Percentiles rank a stretch among this genome's conserved stretches.
Evolutionary conservation across 2,888 invertebrate genomes (phyloP).

Genomic region (Liopterus haemorrhoidalis): DNA sequence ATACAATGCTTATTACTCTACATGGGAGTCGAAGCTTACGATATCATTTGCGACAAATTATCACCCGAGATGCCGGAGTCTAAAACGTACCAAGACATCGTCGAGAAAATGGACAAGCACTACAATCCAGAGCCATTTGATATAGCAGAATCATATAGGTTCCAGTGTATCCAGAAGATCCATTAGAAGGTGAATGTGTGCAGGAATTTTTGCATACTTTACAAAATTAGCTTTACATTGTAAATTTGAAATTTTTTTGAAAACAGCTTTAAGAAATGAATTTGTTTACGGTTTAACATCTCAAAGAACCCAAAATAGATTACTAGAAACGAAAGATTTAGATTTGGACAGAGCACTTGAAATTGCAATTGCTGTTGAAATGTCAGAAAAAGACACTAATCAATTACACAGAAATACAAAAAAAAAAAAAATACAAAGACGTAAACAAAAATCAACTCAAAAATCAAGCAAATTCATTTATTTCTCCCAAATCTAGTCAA

Average conservation of each 20-base stretch:
- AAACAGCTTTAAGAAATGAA: constrained; percentile 34
- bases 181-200: constrained; percentile 30
- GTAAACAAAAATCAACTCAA: no score
- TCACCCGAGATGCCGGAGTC: neutral
- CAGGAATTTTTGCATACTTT: constrained; percentile 30
- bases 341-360: constrained; percentile 27
- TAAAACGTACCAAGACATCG: neutral
- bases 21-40: no score
- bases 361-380: constrained; percentile 28
- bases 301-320: constrained; percentile 27
- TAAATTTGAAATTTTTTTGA: constrained; percentile 32
- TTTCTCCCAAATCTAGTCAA: no score
- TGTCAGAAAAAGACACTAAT: constrained; percentile 24
- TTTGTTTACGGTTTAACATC: constrained; percentile 33
- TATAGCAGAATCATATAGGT: constrained; percentile 33
- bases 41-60: no score
- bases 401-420: neutral
- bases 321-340: constrained; percentile 30
- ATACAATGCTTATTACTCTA: neutral
- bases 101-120: constrained; percentile 21
- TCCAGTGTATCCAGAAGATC: constrained; percentile 31
- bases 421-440: no score
- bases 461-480: no score
- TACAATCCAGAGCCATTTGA: no score
- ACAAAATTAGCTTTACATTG: constrained; percentile 29